A percentile compares a stretch with the other conserved stretches of the same genome.
These are phyloP conservation scores for Meteorus cinctellus DNA, from an alignment of 2,888 invertebrate species.

Conservation along the genomic window DNA sequence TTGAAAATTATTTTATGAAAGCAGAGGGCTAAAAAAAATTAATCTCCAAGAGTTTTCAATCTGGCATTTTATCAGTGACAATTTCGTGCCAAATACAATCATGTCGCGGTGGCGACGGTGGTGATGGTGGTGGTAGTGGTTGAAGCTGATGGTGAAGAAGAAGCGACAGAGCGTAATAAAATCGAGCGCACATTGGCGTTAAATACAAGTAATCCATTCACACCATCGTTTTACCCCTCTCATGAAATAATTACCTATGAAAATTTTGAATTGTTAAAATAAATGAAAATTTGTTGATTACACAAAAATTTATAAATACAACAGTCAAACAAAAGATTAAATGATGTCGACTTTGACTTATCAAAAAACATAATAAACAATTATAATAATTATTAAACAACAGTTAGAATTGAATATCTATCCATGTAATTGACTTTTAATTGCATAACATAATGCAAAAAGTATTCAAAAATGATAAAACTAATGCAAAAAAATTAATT, in stretches of 20 bases:
- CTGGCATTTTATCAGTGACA: conserved; percentile 72
- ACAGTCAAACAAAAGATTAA: too few species aligned
- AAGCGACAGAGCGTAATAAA: conserved; percentile 76
- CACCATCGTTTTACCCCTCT: conserved; percentile 44
- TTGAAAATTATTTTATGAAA: background rate
- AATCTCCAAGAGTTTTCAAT: conserved; percentile 65
- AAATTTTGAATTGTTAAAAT: background rate
- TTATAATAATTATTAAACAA: too few species aligned
- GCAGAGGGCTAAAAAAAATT: conserved; percentile 8
- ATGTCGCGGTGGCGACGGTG: conserved; percentile 50
- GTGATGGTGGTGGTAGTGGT: conserved; percentile 66
- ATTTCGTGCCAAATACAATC: conserved; percentile 71
- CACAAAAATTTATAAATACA: too few species aligned
- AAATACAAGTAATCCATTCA: conserved; percentile 76
- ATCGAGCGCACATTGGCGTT: conserved; percentile 80
- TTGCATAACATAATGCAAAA: too few species aligned
- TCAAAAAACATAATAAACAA: too few species aligned
- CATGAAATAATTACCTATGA: conserved; percentile 67
- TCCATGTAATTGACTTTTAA: too few species aligned
- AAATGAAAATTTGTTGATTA: too few species aligned
- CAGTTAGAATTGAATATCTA: too few species aligned
- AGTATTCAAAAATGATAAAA: too few species aligned
- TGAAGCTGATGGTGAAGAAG: conserved; percentile 74
- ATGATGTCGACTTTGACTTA: too few species aligned
- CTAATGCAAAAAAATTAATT: too few species aligned